Evolutionary conservation across 2,888 invertebrate genomes (phyloP).

Genomic region (Caenorhabditis macrosperma): DNA sequence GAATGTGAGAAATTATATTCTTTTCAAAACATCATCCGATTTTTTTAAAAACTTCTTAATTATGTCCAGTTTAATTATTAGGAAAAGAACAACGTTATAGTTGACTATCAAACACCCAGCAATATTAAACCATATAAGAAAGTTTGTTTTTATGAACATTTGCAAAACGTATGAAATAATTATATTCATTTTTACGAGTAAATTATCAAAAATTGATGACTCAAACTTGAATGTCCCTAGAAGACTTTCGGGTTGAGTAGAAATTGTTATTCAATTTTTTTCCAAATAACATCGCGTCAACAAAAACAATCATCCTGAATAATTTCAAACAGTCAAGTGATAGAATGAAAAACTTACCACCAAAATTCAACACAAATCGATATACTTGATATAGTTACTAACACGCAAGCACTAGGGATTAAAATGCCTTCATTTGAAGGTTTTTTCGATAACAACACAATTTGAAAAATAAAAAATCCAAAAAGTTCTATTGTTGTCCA

Average conservation of each 20-base stretch:
- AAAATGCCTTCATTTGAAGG: constrained; percentile 29
- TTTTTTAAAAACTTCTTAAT: too few relatives aligned
- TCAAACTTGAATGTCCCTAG: constrained; percentile 8
- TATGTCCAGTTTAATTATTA: too few relatives aligned
- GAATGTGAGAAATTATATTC: too few relatives aligned
- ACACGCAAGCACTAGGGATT: constrained; percentile 53
- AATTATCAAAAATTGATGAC: too few relatives aligned
- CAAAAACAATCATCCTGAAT: constrained; percentile 64
- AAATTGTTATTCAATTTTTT: not conserved
- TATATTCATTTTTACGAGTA: too few relatives aligned
- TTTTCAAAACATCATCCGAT: too few relatives aligned
- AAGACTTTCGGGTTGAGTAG: constrained; percentile 4
- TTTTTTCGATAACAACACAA: constrained; percentile 28
- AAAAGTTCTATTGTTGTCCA: constrained; percentile 61
- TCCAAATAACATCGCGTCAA: constrained; percentile 61
- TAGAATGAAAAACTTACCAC: constrained; percentile 53
- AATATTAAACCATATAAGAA: too few relatives aligned
- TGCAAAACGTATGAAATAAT: too few relatives aligned
- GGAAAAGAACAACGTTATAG: too few relatives aligned
- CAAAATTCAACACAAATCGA: constrained; percentile 61
- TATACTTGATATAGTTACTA: too few relatives aligned
- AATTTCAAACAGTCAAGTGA: not conserved
- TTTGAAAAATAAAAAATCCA: constrained; percentile 29
- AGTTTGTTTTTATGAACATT: too few relatives aligned
- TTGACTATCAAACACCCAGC: too few relatives aligned